Percentiles rank a stretch among this genome's conserved stretches.
Evolutionary conservation across 2,888 invertebrate species (phyloP).

Genomic region (Boloria selene): DNA sequence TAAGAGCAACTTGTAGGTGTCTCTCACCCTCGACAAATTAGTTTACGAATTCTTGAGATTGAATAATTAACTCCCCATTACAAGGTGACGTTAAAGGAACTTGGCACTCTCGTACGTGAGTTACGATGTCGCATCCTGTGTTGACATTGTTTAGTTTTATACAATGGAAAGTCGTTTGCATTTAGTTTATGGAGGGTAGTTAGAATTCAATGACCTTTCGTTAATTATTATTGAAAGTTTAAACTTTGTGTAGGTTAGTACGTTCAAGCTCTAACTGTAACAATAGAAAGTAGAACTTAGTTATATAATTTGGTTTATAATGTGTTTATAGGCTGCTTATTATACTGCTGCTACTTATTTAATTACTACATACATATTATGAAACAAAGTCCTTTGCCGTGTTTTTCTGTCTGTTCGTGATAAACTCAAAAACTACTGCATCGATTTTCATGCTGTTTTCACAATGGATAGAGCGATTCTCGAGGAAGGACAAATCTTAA

Average conservation of each 20-base stretch:
- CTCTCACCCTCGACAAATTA: conserved; percentile 42
- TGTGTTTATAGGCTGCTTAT: too few species aligned
- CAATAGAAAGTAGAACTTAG: too few species aligned
- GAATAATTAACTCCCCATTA: conserved; percentile 47
- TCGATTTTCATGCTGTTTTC: too few species aligned
- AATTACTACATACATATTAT: too few species aligned
- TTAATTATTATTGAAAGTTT: neutral
- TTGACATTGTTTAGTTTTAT: conserved; percentile 22
- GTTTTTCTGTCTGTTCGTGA: too few species aligned
- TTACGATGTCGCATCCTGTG: conserved; percentile 30
- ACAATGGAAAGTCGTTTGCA: conserved; percentile 22
- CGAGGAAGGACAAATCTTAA: too few species aligned
- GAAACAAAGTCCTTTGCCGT: too few species aligned
- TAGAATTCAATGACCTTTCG: neutral
- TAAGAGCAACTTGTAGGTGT: conserved; percentile 10
- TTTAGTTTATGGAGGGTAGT: conserved; percentile 3
- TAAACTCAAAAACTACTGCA: too few species aligned
- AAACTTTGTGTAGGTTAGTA: neutral
- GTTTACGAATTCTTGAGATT: conserved; percentile 51
- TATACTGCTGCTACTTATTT: too few species aligned
- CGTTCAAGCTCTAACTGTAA: neutral
- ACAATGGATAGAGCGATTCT: too few species aligned
- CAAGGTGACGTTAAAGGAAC: conserved; percentile 31
- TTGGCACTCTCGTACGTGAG: conserved; percentile 25
- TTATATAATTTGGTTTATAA: too few species aligned